These are phyloP conservation scores for Globodera rostochiensis DNA, from an alignment of 1,140 invertebrate genomes.

Conservation along the genomic window DNA sequence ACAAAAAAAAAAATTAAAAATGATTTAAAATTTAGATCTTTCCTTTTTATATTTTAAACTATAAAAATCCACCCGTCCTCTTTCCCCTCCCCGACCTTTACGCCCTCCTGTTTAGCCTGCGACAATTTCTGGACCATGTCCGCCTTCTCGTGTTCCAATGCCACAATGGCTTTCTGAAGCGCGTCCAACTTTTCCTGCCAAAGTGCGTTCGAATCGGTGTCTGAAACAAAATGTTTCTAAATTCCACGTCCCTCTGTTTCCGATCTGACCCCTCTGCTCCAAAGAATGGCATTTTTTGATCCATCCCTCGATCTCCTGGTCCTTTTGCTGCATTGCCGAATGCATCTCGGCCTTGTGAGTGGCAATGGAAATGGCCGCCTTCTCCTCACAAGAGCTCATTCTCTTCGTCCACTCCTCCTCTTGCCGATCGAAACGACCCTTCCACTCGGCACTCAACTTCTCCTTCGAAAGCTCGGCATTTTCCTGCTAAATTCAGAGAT, in stretches of 20 bases:
- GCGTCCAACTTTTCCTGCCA: conserved; percentile 51
- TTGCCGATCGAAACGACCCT: conserved; percentile 53
- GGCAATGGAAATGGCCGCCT: conserved; percentile 50
- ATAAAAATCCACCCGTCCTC: too few relatives aligned
- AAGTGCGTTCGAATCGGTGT: conserved; percentile 48
- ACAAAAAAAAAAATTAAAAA: conserved; percentile 30
- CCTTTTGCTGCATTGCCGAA: conserved; percentile 46
- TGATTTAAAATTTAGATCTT: neutral
- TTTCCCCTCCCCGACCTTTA: conserved; percentile 43
- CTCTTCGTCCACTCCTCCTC: conserved; percentile 42
- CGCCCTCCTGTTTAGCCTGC: conserved; percentile 60
- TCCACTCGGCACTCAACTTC: conserved; percentile 52
- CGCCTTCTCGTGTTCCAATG: conserved; percentile 57
- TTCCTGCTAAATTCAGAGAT: conserved; percentile 12
- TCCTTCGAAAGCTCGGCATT: conserved; percentile 27
- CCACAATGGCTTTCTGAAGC: conserved; percentile 42
- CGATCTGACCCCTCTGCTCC: conserved; percentile 41
- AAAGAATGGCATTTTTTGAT: conserved; percentile 52
- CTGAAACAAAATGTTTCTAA: conserved; percentile 29
- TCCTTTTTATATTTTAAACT: too few relatives aligned
- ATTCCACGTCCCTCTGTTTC: neutral
- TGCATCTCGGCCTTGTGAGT: conserved; percentile 55
- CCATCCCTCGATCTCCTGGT: conserved; percentile 56
- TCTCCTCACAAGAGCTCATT: conserved; percentile 39
- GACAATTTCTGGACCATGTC: conserved; percentile 64